A percentile compares a stretch with the other conserved stretches of the same genome.
phyloP scores from a whole-genome alignment of 2,797 vertebrate genomes.

The Knipowitschia caucasica region DNA sequence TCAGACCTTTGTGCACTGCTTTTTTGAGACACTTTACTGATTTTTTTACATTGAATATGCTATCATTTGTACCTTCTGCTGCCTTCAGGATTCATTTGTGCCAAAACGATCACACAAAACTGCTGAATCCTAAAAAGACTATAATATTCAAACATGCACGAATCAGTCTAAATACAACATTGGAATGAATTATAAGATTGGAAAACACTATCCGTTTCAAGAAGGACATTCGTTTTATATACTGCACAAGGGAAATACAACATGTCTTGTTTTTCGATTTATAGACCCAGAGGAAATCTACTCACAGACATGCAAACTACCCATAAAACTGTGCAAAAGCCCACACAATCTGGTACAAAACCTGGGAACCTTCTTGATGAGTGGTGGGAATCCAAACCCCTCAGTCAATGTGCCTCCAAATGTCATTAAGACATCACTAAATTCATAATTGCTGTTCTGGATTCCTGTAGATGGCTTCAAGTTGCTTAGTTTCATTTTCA shows the following conservation, averaged over 20 bases:
- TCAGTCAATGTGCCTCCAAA: background rate
- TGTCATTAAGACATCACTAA: background rate
- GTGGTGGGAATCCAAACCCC: background rate
- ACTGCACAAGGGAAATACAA: too few species aligned
- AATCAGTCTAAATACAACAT: too few species aligned
- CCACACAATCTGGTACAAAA: background rate
- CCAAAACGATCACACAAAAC: background rate
- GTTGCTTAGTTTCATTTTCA: slow-evolving; percentile 44
- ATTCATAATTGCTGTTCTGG: slow-evolving; percentile 6
- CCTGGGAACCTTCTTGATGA: background rate
- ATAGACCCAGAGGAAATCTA: background rate
- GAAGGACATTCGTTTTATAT: too few species aligned
- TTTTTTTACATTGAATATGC: slow-evolving; percentile 38
- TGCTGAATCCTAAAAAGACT: background rate
- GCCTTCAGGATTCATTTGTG: too few species aligned
- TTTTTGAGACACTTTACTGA: slow-evolving; percentile 46
- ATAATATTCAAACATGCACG: too few species aligned
- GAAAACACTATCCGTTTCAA: too few species aligned
- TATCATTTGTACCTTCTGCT: slow-evolving; percentile 41
- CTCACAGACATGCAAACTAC: background rate
- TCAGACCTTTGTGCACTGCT: slow-evolving; percentile 33
- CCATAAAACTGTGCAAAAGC: background rate
- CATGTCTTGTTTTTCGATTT: too few species aligned
- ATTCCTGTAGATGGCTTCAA: slow-evolving; percentile 62
- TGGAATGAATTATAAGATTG: too few species aligned